Conservation (phyloP, 2,797 vertebrate genomes). For the Euphonia xanthogaster region DNA sequence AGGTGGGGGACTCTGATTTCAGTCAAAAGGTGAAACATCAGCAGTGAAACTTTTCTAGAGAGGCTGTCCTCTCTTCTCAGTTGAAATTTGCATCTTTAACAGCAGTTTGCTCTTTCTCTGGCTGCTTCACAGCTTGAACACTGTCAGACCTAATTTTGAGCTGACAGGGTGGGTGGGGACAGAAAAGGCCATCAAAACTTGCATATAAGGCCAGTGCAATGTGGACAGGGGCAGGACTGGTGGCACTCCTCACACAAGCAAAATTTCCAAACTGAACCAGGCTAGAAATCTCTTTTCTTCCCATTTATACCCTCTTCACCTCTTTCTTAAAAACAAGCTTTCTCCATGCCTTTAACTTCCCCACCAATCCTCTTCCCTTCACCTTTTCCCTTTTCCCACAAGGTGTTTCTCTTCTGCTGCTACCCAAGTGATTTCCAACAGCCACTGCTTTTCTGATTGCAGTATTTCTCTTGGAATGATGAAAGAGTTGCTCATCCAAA, state of each 20-base stretch:
- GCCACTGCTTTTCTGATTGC: background rate
- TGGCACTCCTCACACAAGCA: background rate
- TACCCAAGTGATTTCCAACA: background rate
- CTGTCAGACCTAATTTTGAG: background rate
- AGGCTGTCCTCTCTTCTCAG: background rate
- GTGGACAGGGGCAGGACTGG: fast-evolving
- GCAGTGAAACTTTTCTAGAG: background rate
- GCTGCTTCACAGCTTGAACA: background rate
- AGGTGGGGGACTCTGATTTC: background rate
- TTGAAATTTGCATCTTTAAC: background rate
- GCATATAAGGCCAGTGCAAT: background rate
- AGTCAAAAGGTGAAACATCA: background rate
- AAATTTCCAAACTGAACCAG: background rate
- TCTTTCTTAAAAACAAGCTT: background rate
- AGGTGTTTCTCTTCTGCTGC: background rate
- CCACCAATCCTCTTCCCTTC: background rate
- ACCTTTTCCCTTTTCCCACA: background rate
- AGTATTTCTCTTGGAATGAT: background rate
- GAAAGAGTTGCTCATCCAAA: background rate
- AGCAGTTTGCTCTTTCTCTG: background rate
- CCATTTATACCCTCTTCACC: background rate
- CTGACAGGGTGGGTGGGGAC: background rate
- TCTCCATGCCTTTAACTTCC: background rate
- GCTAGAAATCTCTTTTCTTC: background rate
- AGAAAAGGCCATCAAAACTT: background rate